Conservation (phyloP, 2,888 invertebrate species). For the Theretra japonica region DNA sequence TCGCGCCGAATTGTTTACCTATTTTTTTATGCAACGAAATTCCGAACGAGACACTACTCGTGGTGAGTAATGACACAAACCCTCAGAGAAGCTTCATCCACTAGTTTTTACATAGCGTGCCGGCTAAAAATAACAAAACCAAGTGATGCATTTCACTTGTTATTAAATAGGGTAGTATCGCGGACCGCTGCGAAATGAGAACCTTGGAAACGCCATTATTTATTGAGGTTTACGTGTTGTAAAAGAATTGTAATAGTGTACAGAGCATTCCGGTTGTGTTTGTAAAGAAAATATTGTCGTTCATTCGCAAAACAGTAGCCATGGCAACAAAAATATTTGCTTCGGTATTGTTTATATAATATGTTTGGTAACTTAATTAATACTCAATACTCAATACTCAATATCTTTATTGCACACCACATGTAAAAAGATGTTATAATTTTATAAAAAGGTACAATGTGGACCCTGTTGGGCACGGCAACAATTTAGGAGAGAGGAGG, state of each 20-base stretch:
- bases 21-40: neutral
- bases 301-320: neutral
- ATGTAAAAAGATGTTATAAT: too few relatives aligned
- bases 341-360: neutral
- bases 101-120: neutral
- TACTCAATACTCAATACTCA: too few relatives aligned
- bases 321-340: neutral
- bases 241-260: neutral
- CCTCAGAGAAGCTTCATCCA: neutral
- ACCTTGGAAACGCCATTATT: neutral
- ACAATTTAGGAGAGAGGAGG: too few relatives aligned
- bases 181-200: neutral
- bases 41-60: neutral
- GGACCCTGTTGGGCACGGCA: too few relatives aligned
- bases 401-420: too few relatives aligned
- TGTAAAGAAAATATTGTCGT: neutral
- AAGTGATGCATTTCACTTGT: slow-evolving; percentile 8
- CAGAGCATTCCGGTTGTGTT: neutral
- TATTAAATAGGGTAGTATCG: slow-evolving; percentile 10
- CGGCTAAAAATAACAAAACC: neutral
- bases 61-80: slow-evolving; percentile 8
- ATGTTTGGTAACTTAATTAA: neutral
- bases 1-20: neutral
- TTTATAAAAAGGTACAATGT: too few relatives aligned
- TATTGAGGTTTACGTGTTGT: neutral